Evolutionary conservation across 35 echinoderm and acorn worm genomes (phyloP).

Genomic region (Eucidaris tribuloides): DNA sequence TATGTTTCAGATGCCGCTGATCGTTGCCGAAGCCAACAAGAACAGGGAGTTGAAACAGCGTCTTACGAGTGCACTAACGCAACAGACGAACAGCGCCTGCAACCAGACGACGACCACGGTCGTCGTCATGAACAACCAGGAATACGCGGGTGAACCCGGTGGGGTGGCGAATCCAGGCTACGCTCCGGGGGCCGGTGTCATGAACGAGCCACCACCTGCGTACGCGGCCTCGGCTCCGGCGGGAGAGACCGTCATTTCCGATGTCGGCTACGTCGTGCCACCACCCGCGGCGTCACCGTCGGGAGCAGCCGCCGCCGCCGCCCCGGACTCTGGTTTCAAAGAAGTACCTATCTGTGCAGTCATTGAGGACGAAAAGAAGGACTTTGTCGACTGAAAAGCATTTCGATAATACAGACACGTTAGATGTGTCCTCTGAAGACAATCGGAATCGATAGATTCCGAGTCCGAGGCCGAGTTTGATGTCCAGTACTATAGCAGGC

Average conservation of each 20-base stretch:
- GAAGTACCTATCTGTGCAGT: no score
- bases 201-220: constrained; percentile 20
- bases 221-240: not conserved
- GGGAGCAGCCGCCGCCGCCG: no score
- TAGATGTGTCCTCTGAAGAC: no score
- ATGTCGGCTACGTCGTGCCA: not conserved
- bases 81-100: not conserved
- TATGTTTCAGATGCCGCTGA: constrained; percentile 28
- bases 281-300: no score
- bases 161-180: not conserved
- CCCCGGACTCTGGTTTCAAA: no score
- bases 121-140: not conserved
- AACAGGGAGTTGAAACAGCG: not conserved
- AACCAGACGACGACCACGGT: not conserved
- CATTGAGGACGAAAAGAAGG: no score
- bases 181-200: not conserved
- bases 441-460: no score
- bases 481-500: no score
- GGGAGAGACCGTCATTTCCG: not conserved
- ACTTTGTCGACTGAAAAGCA: no score
- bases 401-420: no score
- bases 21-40: constrained; percentile 52
- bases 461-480: no score
- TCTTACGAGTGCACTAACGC: not conserved
- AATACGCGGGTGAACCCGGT: no score